Percentiles rank a stretch among this genome's conserved stretches.
Conservation (phyloP, 2,888 invertebrate genomes). For the Dioctria linearis region DNA sequence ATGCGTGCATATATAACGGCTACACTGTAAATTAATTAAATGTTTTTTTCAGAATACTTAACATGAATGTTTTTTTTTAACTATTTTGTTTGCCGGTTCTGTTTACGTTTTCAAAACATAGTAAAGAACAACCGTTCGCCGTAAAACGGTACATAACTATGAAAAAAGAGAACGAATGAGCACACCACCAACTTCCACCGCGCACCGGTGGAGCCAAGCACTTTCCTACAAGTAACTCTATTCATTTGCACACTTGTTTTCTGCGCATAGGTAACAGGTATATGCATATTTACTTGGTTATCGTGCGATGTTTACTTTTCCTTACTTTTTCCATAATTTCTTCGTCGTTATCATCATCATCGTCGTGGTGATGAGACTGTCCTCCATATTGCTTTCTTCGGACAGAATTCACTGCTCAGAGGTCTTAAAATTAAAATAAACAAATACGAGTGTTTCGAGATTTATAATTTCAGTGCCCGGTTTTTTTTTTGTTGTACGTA, state of each 20-base stretch:
- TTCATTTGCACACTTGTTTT: slow-evolving; percentile 22
- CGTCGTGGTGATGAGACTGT: neutral
- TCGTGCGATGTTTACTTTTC: neutral
- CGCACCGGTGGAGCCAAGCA: neutral
- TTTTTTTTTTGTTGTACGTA: neutral
- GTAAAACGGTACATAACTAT: slow-evolving; percentile 15
- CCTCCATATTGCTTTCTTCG: neutral
- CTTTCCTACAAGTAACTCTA: slow-evolving; percentile 14
- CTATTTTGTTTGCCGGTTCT: slow-evolving; percentile 2
- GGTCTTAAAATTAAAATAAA: neutral
- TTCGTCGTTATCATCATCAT: neutral
- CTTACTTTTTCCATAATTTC: slow-evolving; percentile 13
- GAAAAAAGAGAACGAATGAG: slow-evolving; percentile 4
- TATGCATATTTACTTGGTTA: slow-evolving; percentile 13
- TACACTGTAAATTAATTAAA: no score
- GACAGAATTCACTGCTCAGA: neutral
- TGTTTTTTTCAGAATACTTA: no score
- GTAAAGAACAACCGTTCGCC: slow-evolving; percentile 9
- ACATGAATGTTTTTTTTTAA: neutral
- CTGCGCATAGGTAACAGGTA: slow-evolving; percentile 3
- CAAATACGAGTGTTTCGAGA: neutral
- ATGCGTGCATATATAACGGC: no score
- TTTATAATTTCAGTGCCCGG: neutral
- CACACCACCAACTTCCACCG: neutral
- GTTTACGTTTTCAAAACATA: neutral